Evolutionary conservation across 2,888 invertebrate genomes (phyloP).

Genomic region (Spilosoma lubricipeda): DNA sequence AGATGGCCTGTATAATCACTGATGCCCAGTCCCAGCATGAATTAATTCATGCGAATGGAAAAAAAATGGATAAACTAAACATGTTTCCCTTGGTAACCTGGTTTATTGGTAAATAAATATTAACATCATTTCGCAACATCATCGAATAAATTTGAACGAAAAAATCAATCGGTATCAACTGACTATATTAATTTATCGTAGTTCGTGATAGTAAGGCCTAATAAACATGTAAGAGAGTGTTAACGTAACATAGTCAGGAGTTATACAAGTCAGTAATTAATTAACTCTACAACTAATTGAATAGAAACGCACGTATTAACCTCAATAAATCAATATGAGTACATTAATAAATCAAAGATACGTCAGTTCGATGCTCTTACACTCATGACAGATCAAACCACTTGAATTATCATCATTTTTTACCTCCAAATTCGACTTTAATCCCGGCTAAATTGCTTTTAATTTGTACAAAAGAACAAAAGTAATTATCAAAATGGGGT

Average conservation of each 20-base stretch:
- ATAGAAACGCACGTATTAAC: constrained; percentile 71
- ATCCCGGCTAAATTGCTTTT: constrained; percentile 74
- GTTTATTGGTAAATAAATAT: not conserved
- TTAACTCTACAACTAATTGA: constrained; percentile 62
- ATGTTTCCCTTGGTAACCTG: not conserved
- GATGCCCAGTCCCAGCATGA: too few relatives aligned
- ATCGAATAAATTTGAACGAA: not conserved
- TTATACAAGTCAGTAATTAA: constrained; percentile 53
- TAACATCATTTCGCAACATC: not conserved
- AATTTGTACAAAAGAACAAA: constrained; percentile 75
- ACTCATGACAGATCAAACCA: constrained; percentile 70
- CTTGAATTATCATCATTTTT: constrained; percentile 74
- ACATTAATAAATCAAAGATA: constrained; percentile 68
- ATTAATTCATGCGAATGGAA: not conserved
- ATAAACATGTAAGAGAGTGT: constrained; percentile 26
- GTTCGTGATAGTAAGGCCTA: constrained; percentile 29
- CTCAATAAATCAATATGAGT: constrained; percentile 70
- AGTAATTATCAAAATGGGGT: constrained; percentile 72
- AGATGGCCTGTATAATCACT: too few relatives aligned
- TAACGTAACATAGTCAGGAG: constrained; percentile 36
- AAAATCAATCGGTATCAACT: not conserved
- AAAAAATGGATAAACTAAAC: not conserved
- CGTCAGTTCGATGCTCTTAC: constrained; percentile 59
- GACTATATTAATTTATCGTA: constrained; percentile 8
- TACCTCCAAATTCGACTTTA: constrained; percentile 72